phyloP scores from a whole-genome alignment of 2,113 vertebrate genomes.

The Malurus alboscapulatus region DNA sequence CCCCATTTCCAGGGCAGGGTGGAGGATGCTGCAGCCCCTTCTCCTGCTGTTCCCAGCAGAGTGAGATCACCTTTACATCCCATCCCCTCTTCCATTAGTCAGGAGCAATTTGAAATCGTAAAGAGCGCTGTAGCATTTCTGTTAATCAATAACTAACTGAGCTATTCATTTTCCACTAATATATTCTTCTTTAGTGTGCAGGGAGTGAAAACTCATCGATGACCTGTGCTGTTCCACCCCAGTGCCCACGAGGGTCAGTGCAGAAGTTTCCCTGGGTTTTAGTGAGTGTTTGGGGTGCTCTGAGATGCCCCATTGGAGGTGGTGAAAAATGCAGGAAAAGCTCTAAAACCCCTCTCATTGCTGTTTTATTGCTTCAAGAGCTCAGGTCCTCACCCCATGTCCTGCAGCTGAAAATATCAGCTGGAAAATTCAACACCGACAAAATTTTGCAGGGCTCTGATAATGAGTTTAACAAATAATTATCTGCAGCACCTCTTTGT shows the following conservation, averaged over 20 bases:
- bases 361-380: not conserved
- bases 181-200: not conserved
- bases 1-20: not conserved
- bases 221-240: not conserved
- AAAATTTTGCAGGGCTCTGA: not conserved
- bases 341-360: not conserved
- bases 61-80: not conserved
- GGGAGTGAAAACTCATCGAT: not conserved
- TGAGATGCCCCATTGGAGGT: not conserved
- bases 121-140: slow-evolving; percentile 20
- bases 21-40: fast-evolving
- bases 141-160: slow-evolving; percentile 15
- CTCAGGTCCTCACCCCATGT: not conserved
- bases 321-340: not conserved
- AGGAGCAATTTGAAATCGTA: not conserved
- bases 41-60: not conserved
- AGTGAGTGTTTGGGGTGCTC: not conserved
- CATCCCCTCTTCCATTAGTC: slow-evolving; percentile 24
- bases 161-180: slow-evolving; percentile 29
- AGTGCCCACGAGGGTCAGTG: fast-evolving
- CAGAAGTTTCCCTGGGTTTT: not conserved
- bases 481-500: not conserved
- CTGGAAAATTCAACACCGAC: not conserved
- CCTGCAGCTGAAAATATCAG: not conserved
- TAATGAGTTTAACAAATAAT: slow-evolving; percentile 42